phyloP scores from a whole-genome alignment of 2,113 vertebrate genomes.

The Seriola rivoliana region DNA sequence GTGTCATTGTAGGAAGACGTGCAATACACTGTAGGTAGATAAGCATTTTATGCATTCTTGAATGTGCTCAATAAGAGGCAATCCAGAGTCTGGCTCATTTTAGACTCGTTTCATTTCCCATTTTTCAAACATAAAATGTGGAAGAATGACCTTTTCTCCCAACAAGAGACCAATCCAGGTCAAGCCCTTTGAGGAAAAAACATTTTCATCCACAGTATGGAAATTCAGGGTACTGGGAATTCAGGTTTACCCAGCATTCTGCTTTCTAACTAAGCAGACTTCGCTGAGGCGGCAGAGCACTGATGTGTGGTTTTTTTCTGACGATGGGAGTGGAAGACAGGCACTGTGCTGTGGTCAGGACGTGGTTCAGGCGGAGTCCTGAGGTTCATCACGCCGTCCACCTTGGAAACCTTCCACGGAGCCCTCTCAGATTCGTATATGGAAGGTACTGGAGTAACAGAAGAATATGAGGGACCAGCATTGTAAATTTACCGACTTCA shows the following conservation, averaged over 20 bases:
- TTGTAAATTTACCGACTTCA: too few relatives aligned
- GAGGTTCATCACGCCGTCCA: slow-evolving; percentile 18
- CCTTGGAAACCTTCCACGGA: slow-evolving; percentile 38
- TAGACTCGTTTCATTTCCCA: not conserved
- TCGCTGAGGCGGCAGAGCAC: slow-evolving; percentile 8
- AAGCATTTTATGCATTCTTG: slow-evolving; percentile 43
- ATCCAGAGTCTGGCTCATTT: slow-evolving; percentile 9
- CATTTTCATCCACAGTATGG: slow-evolving; percentile 36
- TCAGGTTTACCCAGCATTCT: slow-evolving; percentile 5
- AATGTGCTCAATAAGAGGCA: slow-evolving; percentile 12
- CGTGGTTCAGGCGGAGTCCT: slow-evolving; percentile 40
- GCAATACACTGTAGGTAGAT: slow-evolving; percentile 55
- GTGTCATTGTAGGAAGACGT: slow-evolving; percentile 55
- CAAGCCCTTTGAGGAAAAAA: slow-evolving; percentile 50
- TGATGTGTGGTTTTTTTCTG: slow-evolving; percentile 20
- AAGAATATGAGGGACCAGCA: slow-evolving; percentile 4
- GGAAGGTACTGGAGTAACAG: slow-evolving; percentile 91
- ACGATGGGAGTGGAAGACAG: slow-evolving; percentile 24
- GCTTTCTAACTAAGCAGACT: slow-evolving; percentile 19
- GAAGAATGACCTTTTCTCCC: not conserved
- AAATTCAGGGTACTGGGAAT: slow-evolving; percentile 47
- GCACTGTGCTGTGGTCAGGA: slow-evolving; percentile 62
- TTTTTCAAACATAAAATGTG: slow-evolving; percentile 2
- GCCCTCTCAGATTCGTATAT: slow-evolving; percentile 94
- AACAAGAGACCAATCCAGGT: slow-evolving; percentile 38